phyloP scores from a whole-genome alignment of 2,113 vertebrate genomes.

The Laterallus jamaicensis region DNA sequence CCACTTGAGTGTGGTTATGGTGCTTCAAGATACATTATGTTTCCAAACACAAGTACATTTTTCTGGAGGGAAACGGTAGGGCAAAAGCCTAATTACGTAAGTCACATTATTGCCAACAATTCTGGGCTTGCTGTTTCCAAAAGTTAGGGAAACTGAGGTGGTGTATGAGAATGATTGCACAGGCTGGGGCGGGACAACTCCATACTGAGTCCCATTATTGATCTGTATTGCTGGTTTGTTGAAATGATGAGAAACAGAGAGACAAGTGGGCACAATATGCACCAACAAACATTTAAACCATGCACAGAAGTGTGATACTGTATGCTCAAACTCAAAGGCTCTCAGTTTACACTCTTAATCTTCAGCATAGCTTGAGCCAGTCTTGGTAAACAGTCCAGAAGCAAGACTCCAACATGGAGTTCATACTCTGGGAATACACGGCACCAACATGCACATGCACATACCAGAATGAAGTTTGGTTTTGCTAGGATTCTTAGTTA shows the following conservation, averaged over 20 bases:
- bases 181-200: neutral
- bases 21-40: neutral
- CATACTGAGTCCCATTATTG: neutral
- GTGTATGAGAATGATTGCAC: neutral
- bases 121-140: neutral
- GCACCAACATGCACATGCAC: fast-evolving
- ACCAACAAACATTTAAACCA: neutral
- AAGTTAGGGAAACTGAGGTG: neutral
- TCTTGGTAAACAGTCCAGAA: neutral
- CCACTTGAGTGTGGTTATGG: neutral
- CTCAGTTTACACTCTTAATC: fast-evolving
- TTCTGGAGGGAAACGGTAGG: neutral
- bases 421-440: fast-evolving
- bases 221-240: neutral
- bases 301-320: fast-evolving
- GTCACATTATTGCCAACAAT: neutral
- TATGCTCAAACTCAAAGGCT: neutral
- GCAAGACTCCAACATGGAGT: neutral
- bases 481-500: neutral
- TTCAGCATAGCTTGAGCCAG: neutral
- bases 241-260: fast-evolving
- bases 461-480: neutral
- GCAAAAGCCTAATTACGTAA: neutral
- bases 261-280: neutral
- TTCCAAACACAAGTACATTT: neutral